Base-by-base conservation (phyloP, 2,797 vertebrate genomes). In the Hemitrygon akajei region DNA sequence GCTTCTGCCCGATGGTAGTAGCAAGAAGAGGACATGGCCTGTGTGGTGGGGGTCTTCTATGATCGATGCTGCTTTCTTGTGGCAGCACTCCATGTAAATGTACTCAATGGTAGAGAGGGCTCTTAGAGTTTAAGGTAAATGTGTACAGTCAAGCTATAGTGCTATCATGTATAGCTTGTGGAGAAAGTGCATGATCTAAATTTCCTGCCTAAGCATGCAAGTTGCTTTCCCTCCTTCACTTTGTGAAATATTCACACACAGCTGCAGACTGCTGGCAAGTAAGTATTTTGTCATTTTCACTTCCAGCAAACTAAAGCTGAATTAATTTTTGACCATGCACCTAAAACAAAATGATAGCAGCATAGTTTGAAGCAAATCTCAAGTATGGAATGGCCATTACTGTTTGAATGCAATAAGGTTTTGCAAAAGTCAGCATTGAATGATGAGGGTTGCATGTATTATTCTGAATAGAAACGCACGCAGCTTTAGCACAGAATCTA, bases 351-450 rank as follows among this genome's bases (percentile, higher is more conserved):
- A 34, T 66, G 69, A 92, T 30, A 14, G 3, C 71, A 73, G 40
- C 40, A 20, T 11, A 93, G 47, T 75, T 30, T 76, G 47, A 75
- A 75, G 56, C 37, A 58, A 40, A 56, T 76, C 25, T 93, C 25
- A 93, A n/a, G 27, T 30, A 47, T 93, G 91, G 91, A 93, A 93
- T 75, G 91, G 27, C 91, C 30, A 76, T 56, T 73, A 30, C 73
- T 93, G 34, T 56, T 75, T 76, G 37, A 93, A 76, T 56, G 91
- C 27, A 71, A 47, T 47, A 30, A 71, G 73, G 37, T 71, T 75
- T 92, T 92, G 91, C 37, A 92, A 75, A 92, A 7, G 22, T 73
- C 40, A 75, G 37, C 22, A 47, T 27, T 30, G 34, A 92, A 73
- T 75, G 27, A 58, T 56, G 37, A 27, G 71, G 25, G 14, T 75